A percentile compares a stretch with the other conserved stretches of the same genome.
Conservation (phyloP, 1,140 invertebrate species). For the Brachionus manjavacas region DNA sequence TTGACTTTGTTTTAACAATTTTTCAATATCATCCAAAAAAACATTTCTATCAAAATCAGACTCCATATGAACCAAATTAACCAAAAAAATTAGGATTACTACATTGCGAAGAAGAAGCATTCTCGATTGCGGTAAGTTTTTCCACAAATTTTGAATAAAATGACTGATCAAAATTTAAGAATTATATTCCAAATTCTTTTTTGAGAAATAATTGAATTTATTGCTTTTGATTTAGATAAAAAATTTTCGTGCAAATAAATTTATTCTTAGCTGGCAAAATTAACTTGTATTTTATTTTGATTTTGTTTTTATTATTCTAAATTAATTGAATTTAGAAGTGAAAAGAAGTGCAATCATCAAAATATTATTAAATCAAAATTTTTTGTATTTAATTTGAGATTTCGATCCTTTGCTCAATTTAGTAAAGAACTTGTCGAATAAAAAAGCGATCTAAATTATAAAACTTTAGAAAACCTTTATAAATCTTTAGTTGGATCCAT, state of each 20-base stretch:
- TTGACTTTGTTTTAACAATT: neutral
- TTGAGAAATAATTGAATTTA: neutral
- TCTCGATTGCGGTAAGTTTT: neutral
- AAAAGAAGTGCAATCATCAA: no score
- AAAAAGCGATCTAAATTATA: no score
- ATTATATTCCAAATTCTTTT: no score
- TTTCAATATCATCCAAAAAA: neutral
- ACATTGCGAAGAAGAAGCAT: neutral
- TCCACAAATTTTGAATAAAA: neutral
- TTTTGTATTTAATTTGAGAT: no score
- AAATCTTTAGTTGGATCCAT: no score
- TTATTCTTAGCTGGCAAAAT: neutral
- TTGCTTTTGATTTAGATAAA: neutral
- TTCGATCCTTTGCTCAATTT: no score
- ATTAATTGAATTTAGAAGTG: neutral
- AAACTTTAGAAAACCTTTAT: no score
- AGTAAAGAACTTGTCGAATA: no score
- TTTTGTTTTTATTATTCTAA: neutral
- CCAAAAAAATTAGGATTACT: neutral
- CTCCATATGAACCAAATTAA: neutral
- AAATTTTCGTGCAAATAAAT: neutral
- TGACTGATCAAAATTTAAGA: neutral
- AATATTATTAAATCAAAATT: no score
- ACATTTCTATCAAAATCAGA: neutral
- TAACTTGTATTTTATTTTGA: neutral